Base-by-base conservation (phyloP, 1,140 invertebrate genomes). In the Tribolium madens region DNA sequence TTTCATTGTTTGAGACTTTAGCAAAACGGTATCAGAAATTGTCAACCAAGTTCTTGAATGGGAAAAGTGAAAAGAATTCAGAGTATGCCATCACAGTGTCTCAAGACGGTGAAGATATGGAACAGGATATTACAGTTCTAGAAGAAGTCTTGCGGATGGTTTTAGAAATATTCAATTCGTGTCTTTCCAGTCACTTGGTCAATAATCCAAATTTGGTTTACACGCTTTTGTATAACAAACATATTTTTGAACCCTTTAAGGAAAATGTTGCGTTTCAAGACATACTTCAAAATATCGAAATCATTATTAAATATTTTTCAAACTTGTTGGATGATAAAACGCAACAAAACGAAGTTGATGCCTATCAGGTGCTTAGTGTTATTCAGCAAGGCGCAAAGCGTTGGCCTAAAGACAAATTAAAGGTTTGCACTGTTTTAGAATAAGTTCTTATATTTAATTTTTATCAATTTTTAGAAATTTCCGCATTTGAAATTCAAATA, bases 401-500 rank as follows among this genome's bases (percentile, higher is more conserved):
- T 83, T 98, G 95, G 95, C 95, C 95, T 26, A 93, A 92, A 79
- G 97, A 99, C 86, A 91, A 95, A 82, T 87, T 99, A 71, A 94
- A 95, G 88, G 96, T 97, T 78, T 75, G n/a, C 50, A 12, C 69
- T 73, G n/a, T 53, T 14, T 60, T 46, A 9, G 10, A 17, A 0
- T 14, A 31, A 64, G 46, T 50, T n/a, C n/a, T n/a, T n/a, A n/a
- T n/a, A n/a, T n/a, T 18, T 15, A 2, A 13, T 70, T 12, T 14
- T 73, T 69, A 82, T 81, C 21, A 42, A 42, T 84, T 89, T 91
- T 9, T 86, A 98, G 95, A 98, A 98, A 93, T 99, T 99, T 86
- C 97, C 98, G 0, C 98, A 99, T 82, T 87, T 99, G 48, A 99
- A 98, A 86, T 99, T 99, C 87, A 96, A 97, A 80, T 99, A 99